phyloP scores from a whole-genome alignment of 2,113 vertebrate species.

The Anguilla rostrata region DNA sequence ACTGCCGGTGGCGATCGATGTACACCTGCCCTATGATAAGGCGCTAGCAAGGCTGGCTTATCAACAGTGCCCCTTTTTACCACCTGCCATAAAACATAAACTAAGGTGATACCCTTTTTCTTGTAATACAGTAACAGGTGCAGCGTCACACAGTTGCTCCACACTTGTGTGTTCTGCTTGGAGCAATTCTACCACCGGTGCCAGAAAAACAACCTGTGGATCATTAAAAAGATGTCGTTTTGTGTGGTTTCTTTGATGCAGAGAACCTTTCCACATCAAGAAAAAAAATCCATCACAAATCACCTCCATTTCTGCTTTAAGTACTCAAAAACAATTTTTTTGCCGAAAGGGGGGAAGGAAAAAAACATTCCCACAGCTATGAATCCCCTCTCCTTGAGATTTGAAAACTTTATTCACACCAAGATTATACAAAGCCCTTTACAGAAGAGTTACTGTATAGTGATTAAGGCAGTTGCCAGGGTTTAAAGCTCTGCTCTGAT shows the following conservation, averaged over 20 bases:
- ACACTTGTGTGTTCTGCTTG: not conserved
- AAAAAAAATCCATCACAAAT: not conserved
- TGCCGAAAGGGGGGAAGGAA: not conserved
- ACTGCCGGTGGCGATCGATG: slow-evolving; percentile 3
- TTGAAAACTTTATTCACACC: slow-evolving; percentile 39
- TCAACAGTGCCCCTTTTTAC: not conserved
- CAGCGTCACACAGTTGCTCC: not conserved
- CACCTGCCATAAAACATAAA: too few species aligned
- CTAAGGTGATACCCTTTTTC: too few species aligned
- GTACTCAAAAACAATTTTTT: not conserved
- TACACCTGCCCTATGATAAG: not conserved
- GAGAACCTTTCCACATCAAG: not conserved
- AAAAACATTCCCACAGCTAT: not conserved
- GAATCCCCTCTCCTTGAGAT: slow-evolving; percentile 26
- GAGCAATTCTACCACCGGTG: not conserved
- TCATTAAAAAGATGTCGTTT: not conserved
- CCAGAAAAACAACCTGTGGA: slow-evolving; percentile 12
- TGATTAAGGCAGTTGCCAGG: slow-evolving; percentile 39
- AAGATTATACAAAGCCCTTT: slow-evolving; percentile 47
- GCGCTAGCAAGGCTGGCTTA: not conserved
- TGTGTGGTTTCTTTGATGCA: not conserved
- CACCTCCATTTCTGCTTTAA: not conserved
- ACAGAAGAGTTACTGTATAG: slow-evolving; percentile 37
- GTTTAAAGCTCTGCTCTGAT: slow-evolving; percentile 27
- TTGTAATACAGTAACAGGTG: not conserved